Evolutionary conservation across 2,888 invertebrate genomes (phyloP).

Genomic region (Ischnus inquisitorius): DNA sequence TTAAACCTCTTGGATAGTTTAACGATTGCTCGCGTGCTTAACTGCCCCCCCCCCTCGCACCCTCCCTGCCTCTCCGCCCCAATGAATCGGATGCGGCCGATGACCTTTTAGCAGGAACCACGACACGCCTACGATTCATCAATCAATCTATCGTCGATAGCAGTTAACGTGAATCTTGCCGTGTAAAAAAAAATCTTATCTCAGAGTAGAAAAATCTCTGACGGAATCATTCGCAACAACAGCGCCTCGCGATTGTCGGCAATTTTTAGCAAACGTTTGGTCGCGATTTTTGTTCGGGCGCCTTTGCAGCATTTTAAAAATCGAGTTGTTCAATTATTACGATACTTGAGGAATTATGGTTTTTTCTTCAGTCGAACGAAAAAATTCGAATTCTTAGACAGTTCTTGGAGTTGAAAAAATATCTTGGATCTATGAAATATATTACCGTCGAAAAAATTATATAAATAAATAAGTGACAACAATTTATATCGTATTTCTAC

Average conservation of each 20-base stretch:
- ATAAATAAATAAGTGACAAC: too few relatives aligned
- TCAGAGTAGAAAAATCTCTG: background rate
- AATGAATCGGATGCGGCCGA: slow-evolving; percentile 49
- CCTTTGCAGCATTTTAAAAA: too few relatives aligned
- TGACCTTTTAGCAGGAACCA: slow-evolving; percentile 47
- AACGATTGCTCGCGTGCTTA: slow-evolving; percentile 65
- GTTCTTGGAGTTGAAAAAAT: too few relatives aligned
- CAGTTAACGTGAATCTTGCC: slow-evolving; percentile 19
- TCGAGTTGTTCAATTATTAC: too few relatives aligned
- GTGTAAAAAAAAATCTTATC: slow-evolving; percentile 20
- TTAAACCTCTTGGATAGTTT: slow-evolving; percentile 70
- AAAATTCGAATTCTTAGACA: too few relatives aligned
- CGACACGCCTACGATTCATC: slow-evolving; percentile 65
- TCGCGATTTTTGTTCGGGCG: too few relatives aligned
- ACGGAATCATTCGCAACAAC: slow-evolving; percentile 14
- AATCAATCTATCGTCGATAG: slow-evolving; percentile 64
- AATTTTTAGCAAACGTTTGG: background rate
- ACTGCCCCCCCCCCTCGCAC: slow-evolving; percentile 53
- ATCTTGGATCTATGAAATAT: too few relatives aligned
- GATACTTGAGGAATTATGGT: too few relatives aligned
- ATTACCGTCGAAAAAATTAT: too few relatives aligned
- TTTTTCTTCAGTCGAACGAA: too few relatives aligned
- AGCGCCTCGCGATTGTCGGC: slow-evolving; percentile 11
- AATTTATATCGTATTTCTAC: too few relatives aligned
- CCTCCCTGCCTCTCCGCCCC: too few relatives aligned